phyloP scores from a whole-genome alignment of 2,888 invertebrate genomes.

The Drosophila peninsularis region DNA sequence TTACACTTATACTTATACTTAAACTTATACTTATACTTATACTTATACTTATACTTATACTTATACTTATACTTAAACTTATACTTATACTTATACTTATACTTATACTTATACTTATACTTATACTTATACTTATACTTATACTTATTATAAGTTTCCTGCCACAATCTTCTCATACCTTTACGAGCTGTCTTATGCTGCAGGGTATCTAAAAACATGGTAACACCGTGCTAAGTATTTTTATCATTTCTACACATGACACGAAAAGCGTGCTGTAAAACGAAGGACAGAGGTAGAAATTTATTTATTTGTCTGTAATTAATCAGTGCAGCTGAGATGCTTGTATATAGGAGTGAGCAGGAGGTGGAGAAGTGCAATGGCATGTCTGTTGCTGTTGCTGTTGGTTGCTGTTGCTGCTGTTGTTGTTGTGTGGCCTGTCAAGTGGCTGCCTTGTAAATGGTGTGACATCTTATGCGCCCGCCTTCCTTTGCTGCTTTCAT shows the following conservation, averaged over 20 bases:
- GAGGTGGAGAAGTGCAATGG: constrained; percentile 6
- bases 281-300: constrained; percentile 17
- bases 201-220: constrained; percentile 22
- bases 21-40: no score
- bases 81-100: constrained; percentile 7
- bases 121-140: background rate
- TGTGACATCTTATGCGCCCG: constrained; percentile 18
- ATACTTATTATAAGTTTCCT: no score
- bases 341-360: background rate
- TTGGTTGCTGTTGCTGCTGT: constrained; percentile 15
- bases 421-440: constrained; percentile 29
- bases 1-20: no score
- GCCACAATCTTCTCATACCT: no score
- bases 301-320: constrained; percentile 71
- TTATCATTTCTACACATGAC: constrained; percentile 60
- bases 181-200: background rate
- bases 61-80: constrained; percentile 4
- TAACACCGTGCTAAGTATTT: constrained; percentile 63
- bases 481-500: constrained; percentile 32
- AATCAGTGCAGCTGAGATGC: constrained; percentile 55
- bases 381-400: constrained; percentile 23
- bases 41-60: background rate
- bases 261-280: constrained; percentile 19
- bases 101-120: constrained; percentile 5
- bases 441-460: constrained; percentile 35